These are phyloP conservation scores for Zosterops lateralis DNA, from an alignment of 2,113 vertebrate genomes.

Conservation along the genomic window DNA sequence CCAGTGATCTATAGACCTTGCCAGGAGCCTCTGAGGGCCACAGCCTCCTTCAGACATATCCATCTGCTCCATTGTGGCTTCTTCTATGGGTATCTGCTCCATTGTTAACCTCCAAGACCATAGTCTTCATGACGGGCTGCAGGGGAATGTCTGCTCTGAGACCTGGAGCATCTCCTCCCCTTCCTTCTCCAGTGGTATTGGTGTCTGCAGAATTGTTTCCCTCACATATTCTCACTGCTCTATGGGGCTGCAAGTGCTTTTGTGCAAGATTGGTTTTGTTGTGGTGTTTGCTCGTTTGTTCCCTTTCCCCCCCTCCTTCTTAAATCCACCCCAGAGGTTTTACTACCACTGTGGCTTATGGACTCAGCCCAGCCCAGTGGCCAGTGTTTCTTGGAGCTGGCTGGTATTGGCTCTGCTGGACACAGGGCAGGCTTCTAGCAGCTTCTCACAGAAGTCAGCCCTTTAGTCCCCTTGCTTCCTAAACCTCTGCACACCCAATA, in stretches of 20 bases:
- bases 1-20: not conserved
- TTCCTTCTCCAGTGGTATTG: not conserved
- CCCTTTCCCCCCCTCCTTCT: not conserved
- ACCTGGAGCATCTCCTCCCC: not conserved
- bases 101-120: not conserved
- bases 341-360: not conserved
- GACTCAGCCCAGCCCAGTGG: not conserved
- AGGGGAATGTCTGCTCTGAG: not conserved
- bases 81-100: not conserved
- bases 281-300: not conserved
- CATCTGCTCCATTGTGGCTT: not conserved
- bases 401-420: not conserved
- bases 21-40: not conserved
- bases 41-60: not conserved
- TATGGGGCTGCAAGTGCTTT: not conserved
- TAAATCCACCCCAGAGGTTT: not conserved
- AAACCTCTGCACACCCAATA: not conserved
- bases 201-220: not conserved
- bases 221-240: not conserved
- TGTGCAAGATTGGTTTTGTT: not conserved
- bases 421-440: not conserved
- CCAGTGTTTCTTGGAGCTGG: not conserved
- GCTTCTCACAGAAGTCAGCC: not conserved
- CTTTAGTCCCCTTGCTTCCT: not conserved
- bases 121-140: not conserved